Conservation (phyloP, 2,797 vertebrate species). For the Danio tinwini region DNA sequence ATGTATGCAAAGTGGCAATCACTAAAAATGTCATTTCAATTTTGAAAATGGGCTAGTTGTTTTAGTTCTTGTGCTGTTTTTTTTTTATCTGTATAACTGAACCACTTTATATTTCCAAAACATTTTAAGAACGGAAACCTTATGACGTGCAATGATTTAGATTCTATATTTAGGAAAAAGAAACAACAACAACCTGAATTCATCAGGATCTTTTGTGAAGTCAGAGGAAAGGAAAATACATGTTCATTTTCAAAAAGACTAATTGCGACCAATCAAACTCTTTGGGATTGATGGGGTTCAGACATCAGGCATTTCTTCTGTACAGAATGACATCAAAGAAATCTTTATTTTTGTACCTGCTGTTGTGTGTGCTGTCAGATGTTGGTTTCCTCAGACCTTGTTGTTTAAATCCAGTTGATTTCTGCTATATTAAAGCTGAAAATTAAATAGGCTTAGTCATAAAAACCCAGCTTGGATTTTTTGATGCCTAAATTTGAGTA, state of each 20-base stretch:
- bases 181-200: conserved; percentile 15
- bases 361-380: not conserved
- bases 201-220: conserved; percentile 36
- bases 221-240: conserved; percentile 8
- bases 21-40: not conserved
- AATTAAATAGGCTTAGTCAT: not conserved
- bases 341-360: conserved; percentile 8
- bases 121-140: conserved; percentile 37
- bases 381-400: not conserved
- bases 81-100: not conserved
- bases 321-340: conserved; percentile 19
- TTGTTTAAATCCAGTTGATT: no score
- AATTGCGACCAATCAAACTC: conserved; percentile 32
- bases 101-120: not conserved
- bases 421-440: not conserved
- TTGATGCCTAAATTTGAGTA: not conserved
- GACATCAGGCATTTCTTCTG: conserved; percentile 11
- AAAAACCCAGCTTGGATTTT: not conserved
- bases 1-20: not conserved
- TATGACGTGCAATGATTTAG: conserved; percentile 34
- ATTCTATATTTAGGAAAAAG: conserved; percentile 36
- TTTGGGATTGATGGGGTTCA: conserved; percentile 10
- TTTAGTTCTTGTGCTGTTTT: not conserved
- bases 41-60: not conserved
- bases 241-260: conserved; percentile 36